A percentile compares a stretch with the other conserved stretches of the same genome.
Conservation (phyloP, 2,888 invertebrate species). For the Nymphalis polychloros region DNA sequence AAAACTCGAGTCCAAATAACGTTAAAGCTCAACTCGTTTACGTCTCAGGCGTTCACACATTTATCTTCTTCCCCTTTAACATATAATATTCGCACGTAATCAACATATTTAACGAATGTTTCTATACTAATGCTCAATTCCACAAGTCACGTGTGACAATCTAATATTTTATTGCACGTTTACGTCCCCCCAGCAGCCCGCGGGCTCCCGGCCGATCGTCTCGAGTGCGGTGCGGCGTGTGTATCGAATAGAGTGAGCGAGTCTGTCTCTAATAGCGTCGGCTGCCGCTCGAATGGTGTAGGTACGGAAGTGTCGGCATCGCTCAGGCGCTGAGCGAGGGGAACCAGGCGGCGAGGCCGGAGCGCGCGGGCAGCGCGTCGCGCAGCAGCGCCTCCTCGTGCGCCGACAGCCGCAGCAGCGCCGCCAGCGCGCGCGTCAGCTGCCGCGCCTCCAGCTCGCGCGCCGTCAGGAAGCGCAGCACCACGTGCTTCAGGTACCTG, state of each 20-base stretch:
- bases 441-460: conserved; percentile 94
- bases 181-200: no score
- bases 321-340: conserved; percentile 4
- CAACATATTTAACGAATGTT: background rate
- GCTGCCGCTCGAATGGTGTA: no score
- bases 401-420: conserved; percentile 89
- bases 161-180: conserved; percentile 4
- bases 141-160: background rate
- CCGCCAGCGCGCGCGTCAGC: conserved; percentile 92
- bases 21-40: conserved; percentile 2
- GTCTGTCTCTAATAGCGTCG: no score
- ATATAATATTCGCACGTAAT: no score
- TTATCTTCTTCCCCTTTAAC: background rate
- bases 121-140: conserved; percentile 1
- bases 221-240: conserved; percentile 45
- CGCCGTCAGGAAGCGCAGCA: conserved; percentile 95
- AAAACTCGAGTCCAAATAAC: conserved; percentile 1
- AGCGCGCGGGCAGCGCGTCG: conserved; percentile 84
- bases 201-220: no score
- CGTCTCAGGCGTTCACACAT: background rate
- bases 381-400: conserved; percentile 93
- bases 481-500: conserved; percentile 93
- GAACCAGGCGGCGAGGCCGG: conserved; percentile 65
- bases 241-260: no score
- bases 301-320: no score